Evolutionary conservation across 2,113 vertebrate genomes (phyloP).

Genomic region (Bettongia penicillata): DNA sequence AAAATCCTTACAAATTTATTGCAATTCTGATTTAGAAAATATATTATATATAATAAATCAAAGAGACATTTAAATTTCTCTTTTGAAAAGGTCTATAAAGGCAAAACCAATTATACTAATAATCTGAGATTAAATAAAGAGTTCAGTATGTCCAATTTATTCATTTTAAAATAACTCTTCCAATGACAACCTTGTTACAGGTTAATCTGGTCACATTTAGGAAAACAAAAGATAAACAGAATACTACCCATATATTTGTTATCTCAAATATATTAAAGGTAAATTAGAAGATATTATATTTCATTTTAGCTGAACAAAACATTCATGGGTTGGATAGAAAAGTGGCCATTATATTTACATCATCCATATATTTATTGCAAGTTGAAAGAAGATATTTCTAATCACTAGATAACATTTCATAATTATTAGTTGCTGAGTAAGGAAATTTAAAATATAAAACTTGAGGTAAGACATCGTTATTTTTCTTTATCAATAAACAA

Average conservation of each 20-base stretch:
- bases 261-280: slow-evolving; percentile 58
- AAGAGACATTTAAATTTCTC: neutral
- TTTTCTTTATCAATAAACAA: slow-evolving; percentile 73
- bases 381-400: slow-evolving; percentile 59
- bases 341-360: neutral
- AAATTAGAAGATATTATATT: slow-evolving; percentile 51
- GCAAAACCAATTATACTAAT: slow-evolving; percentile 3
- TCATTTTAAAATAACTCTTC: slow-evolving; percentile 8
- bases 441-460: slow-evolving; percentile 70
- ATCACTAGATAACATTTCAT: slow-evolving; percentile 65
- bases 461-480: slow-evolving; percentile 58
- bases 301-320: slow-evolving; percentile 56
- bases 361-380: slow-evolving; percentile 49
- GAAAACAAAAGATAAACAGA: slow-evolving; percentile 51
- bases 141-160: slow-evolving; percentile 22
- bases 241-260: slow-evolving; percentile 43
- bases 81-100: slow-evolving; percentile 40
- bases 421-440: slow-evolving; percentile 62
- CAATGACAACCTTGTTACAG: neutral
- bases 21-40: slow-evolving; percentile 36
- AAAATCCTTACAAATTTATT: slow-evolving; percentile 42
- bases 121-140: slow-evolving; percentile 45
- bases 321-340: slow-evolving; percentile 31
- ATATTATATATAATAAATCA: slow-evolving; percentile 54
- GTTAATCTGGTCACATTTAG: slow-evolving; percentile 27